Percentiles rank a stretch among this genome's conserved stretches.
phyloP scores from a whole-genome alignment of 1,140 invertebrate genomes.

The Brachionus sp. region DNA sequence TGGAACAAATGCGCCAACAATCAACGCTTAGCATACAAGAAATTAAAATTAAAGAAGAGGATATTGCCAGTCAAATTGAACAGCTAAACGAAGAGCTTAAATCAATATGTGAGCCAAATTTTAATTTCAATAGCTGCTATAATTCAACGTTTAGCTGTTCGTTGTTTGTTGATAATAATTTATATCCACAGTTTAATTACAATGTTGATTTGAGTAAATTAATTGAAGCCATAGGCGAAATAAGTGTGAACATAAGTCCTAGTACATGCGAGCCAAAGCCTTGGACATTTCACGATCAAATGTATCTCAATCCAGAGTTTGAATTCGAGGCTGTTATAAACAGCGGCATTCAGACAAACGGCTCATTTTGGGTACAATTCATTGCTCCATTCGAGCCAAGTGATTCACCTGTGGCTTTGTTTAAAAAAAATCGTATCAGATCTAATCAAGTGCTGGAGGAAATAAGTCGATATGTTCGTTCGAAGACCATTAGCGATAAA shows the following conservation, averaged over 20 bases:
- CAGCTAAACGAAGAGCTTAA: constrained; percentile 10
- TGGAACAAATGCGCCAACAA: not conserved
- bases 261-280: not conserved
- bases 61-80: not conserved
- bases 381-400: not conserved
- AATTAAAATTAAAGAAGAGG: not conserved
- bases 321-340: not conserved
- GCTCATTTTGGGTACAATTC: constrained; percentile 22
- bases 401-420: not conserved
- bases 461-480: not conserved
- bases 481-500: not conserved
- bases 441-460: not conserved
- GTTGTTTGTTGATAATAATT: constrained; percentile 21
- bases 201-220: constrained; percentile 17
- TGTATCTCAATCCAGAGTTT: not conserved
- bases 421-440: not conserved
- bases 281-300: not conserved
- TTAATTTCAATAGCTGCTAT: not conserved
- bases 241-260: not conserved
- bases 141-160: constrained; percentile 16
- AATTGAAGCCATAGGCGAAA: not conserved
- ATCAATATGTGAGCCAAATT: not conserved
- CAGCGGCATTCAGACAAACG: not conserved
- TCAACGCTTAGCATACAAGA: not conserved
- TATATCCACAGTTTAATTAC: constrained; percentile 33